phyloP scores from a whole-genome alignment of 2,888 invertebrate genomes.

The Drosophila lacicola region DNA sequence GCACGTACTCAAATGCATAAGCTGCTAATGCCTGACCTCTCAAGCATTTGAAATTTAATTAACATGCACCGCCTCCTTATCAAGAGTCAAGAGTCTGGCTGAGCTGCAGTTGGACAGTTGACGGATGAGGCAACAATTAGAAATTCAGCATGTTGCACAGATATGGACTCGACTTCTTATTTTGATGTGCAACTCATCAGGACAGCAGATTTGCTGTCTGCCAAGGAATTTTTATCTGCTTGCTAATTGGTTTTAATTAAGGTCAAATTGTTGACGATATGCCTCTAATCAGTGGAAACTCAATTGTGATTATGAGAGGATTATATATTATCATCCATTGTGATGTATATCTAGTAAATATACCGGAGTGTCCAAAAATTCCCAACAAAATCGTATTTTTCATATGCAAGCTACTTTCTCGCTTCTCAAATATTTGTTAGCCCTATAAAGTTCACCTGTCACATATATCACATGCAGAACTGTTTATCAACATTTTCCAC shows the following conservation, averaged over 20 bases:
- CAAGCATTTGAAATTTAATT: conserved; percentile 58
- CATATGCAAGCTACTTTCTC: no score
- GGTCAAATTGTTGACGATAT: neutral
- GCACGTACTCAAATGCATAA: conserved; percentile 17
- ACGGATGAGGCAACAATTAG: conserved; percentile 26
- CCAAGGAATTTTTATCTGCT: neutral
- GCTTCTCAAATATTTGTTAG: no score
- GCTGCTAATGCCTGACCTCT: conserved; percentile 33
- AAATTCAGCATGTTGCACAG: conserved; percentile 6
- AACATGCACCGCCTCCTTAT: conserved; percentile 12
- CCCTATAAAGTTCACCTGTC: neutral
- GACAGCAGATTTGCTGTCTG: conserved; percentile 1
- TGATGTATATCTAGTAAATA: no score
- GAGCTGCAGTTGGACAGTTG: conserved; percentile 12
- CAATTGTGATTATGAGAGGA: neutral
- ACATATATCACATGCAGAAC: neutral
- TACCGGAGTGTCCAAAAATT: no score
- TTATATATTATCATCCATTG: no score
- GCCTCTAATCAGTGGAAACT: neutral
- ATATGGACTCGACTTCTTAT: neutral
- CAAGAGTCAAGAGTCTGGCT: neutral
- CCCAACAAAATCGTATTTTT: no score
- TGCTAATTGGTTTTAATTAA: conserved; percentile 12
- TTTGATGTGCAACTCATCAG: neutral
- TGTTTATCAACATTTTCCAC: neutral